Conservation (phyloP, 2,797 vertebrate genomes). For the Notamacropus eugenii region DNA sequence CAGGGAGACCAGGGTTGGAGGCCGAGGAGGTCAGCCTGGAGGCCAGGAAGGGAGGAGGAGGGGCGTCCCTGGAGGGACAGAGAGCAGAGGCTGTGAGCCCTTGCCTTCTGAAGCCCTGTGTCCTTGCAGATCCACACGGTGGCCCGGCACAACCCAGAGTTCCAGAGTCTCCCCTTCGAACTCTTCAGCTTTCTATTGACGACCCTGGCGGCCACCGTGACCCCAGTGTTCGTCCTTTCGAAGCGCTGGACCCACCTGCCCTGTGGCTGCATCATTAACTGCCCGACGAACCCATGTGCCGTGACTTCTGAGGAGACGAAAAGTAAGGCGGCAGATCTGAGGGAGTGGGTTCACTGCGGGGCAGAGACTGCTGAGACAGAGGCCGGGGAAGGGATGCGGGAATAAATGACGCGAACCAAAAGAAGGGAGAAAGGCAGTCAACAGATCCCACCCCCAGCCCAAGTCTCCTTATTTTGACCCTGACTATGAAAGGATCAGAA, state of each 20-base stretch:
- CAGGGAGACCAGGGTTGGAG: neutral
- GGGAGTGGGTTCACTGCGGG: fast-evolving
- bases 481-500: neutral
- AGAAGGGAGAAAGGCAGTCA: neutral
- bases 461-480: neutral
- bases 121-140: conserved; percentile 91
- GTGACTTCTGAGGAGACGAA: conserved; percentile 83
- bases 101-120: conserved; percentile 60
- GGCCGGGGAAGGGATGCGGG: neutral
- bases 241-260: conserved; percentile 96
- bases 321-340: conserved; percentile 82
- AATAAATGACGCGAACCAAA: neutral
- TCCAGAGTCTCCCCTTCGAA: conserved; percentile 90
- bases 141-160: conserved; percentile 88
- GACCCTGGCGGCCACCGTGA: conserved; percentile 91
- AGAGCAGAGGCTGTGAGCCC: neutral
- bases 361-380: neutral
- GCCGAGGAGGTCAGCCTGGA: neutral
- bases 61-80: too few species aligned
- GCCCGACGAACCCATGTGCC: conserved; percentile 82
- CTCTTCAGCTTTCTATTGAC: conserved; percentile 94
- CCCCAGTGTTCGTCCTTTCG: conserved; percentile 95
- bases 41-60: neutral
- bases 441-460: neutral
- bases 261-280: conserved; percentile 98